A percentile compares a stretch with the other conserved stretches of the same genome.
Evolutionary conservation across 2,797 vertebrate species (phyloP).

Genomic region (Sebastes cheni): DNA sequence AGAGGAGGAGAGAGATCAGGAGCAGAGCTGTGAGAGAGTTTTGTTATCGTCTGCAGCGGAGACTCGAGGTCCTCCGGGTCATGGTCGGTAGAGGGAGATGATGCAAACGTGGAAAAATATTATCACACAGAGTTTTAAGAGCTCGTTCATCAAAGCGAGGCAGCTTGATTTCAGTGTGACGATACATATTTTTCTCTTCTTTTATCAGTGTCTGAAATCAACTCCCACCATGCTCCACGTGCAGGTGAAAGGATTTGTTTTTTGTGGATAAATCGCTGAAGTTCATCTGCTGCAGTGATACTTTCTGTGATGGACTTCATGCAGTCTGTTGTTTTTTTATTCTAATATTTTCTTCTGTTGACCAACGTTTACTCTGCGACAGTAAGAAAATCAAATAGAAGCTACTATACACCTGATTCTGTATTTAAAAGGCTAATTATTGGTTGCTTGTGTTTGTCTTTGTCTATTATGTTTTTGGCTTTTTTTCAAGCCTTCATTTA

Average conservation of each 20-base stretch:
- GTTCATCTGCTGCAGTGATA: background rate
- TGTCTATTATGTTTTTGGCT: too few relatives aligned
- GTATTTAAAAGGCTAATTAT: too few relatives aligned
- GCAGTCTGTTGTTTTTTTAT: background rate
- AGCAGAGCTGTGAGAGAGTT: constrained; percentile 27
- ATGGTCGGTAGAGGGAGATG: constrained; percentile 18
- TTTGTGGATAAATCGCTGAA: background rate
- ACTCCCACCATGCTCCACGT: background rate
- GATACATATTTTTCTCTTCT: constrained; percentile 55
- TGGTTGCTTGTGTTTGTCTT: background rate
- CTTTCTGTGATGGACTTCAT: background rate
- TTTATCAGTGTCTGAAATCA: constrained; percentile 49
- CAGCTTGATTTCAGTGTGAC: constrained; percentile 22
- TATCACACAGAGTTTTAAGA: constrained; percentile 15
- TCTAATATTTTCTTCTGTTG: too few relatives aligned
- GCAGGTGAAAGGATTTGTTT: background rate
- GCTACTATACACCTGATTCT: too few relatives aligned
- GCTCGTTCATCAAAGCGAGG: background rate
- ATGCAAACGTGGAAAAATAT: constrained; percentile 56
- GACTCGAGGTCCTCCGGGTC: background rate
- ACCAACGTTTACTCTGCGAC: too few relatives aligned
- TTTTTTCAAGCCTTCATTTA: too few relatives aligned
- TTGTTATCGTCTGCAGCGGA: constrained; percentile 26
- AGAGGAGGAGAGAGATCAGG: constrained; percentile 63
- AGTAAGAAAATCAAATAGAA: too few relatives aligned